Conservation (phyloP, 2,797 vertebrate genomes). For the Falco concolor region DNA sequence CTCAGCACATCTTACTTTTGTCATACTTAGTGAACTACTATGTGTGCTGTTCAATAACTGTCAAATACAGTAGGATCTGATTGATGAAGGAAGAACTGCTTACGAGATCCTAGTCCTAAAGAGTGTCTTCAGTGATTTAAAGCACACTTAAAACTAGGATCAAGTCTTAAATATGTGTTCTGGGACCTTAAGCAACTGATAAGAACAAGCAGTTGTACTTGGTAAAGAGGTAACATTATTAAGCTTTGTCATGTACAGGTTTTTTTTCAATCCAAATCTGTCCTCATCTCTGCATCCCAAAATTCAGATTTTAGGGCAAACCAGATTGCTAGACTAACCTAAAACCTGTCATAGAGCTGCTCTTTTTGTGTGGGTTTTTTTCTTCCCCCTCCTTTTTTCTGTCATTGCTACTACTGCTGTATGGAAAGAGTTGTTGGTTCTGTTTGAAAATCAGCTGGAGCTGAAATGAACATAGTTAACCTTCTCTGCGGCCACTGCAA, state of each 20-base stretch:
- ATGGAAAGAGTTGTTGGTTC: not conserved
- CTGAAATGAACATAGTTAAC: not conserved
- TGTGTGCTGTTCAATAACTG: not conserved
- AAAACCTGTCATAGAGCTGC: not conserved
- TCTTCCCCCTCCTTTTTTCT: not conserved
- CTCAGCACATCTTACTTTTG: not conserved
- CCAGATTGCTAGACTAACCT: not conserved
- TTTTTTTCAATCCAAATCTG: not conserved
- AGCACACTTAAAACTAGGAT: not conserved
- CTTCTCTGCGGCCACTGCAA: not conserved
- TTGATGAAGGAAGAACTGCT: not conserved
- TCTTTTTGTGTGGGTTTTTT: not conserved
- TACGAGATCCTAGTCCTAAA: not conserved
- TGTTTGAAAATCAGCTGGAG: not conserved
- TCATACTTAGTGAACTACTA: not conserved
- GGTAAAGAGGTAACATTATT: not conserved
- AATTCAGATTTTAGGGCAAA: not conserved
- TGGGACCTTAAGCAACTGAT: not conserved
- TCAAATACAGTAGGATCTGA: slow-evolving; percentile 2
- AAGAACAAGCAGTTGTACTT: not conserved
- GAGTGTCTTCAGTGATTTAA: not conserved
- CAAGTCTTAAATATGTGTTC: not conserved
- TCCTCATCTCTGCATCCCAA: not conserved
- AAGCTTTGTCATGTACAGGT: not conserved
- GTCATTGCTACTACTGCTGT: not conserved